A percentile compares a stretch with the other conserved stretches of the same genome.
Evolutionary conservation across 2,797 vertebrate genomes (phyloP).

Genomic region (Sternotherus odoratus): DNA sequence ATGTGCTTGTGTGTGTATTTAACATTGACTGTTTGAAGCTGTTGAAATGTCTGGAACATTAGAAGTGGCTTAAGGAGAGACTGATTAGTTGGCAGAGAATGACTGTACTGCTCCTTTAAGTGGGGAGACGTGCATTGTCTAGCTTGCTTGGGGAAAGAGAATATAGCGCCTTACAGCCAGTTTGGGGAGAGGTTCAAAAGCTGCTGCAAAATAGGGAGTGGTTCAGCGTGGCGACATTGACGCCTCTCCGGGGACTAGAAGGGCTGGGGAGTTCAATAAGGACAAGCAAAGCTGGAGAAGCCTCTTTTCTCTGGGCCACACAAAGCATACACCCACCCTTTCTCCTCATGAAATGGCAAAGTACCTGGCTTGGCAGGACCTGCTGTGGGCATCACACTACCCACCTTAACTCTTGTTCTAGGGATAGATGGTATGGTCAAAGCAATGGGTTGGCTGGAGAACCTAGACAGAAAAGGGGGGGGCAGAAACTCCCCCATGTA

Average conservation of each 20-base stretch:
- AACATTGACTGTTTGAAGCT: neutral
- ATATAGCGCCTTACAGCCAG: too few relatives aligned
- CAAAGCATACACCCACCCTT: neutral
- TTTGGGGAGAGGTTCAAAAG: too few relatives aligned
- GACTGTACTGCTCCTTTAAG: too few relatives aligned
- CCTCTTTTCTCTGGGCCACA: neutral
- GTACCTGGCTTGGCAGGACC: neutral
- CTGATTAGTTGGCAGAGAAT: neutral
- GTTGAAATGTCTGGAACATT: neutral
- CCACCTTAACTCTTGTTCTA: neutral
- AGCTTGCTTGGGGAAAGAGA: too few relatives aligned
- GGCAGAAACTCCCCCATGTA: neutral
- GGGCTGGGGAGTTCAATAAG: neutral
- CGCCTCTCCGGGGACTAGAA: neutral
- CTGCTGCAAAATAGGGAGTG: too few relatives aligned
- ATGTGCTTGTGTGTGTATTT: rapidly evolving
- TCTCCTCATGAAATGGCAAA: neutral
- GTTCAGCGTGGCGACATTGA: too few relatives aligned
- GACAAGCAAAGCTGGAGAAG: neutral
- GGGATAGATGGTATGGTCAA: neutral
- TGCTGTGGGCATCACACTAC: neutral
- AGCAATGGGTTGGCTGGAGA: neutral
- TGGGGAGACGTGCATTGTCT: too few relatives aligned
- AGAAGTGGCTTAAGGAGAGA: conserved; percentile 1
- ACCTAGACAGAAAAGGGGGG: neutral